phyloP scores from a whole-genome alignment of 2,113 vertebrate genomes.

The Clarias batrachus region DNA sequence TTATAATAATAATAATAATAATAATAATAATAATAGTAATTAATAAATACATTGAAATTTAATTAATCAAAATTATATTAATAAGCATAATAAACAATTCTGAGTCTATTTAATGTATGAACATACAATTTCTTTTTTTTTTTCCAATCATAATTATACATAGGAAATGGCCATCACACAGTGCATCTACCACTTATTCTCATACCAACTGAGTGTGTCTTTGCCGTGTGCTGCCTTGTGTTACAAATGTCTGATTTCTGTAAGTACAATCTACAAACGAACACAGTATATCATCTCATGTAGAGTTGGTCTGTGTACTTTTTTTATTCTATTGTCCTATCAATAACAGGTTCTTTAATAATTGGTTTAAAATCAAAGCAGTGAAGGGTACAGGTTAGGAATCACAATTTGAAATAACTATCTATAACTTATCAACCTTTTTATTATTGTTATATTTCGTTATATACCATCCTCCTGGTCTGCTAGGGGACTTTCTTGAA shows the following conservation, averaged over 20 bases:
- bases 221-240: background rate
- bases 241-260: slow-evolving; percentile 4
- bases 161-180: slow-evolving; percentile 22
- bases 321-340: background rate
- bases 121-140: background rate
- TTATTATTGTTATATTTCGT: too few relatives aligned
- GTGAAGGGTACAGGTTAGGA: too few relatives aligned
- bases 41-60: background rate
- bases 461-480: too few relatives aligned
- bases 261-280: slow-evolving; percentile 15
- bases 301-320: background rate
- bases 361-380: too few relatives aligned
- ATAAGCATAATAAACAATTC: background rate
- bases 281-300: background rate
- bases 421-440: too few relatives aligned
- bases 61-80: too few relatives aligned
- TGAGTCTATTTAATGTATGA: background rate
- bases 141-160: background rate
- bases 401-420: too few relatives aligned
- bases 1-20: background rate
- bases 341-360: background rate
- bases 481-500: too few relatives aligned
- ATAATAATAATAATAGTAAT: too few relatives aligned
- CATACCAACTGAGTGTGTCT: slow-evolving; percentile 17
- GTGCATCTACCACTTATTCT: slow-evolving; percentile 23